These are phyloP conservation scores for Lontra canadensis DNA, from an alignment of 2,113 vertebrate species.

Conservation along the genomic window DNA sequence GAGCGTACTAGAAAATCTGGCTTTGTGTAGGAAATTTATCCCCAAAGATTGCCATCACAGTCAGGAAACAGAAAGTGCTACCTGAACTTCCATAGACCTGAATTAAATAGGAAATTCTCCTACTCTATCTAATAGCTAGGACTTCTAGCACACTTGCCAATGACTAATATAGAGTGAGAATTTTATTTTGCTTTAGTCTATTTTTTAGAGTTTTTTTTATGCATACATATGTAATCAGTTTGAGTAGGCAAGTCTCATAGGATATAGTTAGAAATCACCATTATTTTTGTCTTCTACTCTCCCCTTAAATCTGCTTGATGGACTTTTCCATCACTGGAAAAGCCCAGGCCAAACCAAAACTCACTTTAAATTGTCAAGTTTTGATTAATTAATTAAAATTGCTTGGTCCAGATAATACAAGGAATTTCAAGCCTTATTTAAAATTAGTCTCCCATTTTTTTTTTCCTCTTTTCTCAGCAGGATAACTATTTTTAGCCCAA, in stretches of 20 bases:
- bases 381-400: conserved; percentile 4
- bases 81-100: background rate
- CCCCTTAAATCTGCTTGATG: background rate
- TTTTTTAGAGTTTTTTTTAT: background rate
- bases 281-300: background rate
- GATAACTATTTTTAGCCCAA: background rate
- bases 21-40: conserved; percentile 24
- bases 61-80: background rate
- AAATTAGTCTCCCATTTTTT: background rate
- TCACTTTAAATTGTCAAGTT: background rate
- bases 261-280: conserved; percentile 16
- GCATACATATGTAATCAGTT: background rate
- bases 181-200: conserved; percentile 33
- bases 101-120: conserved; percentile 24
- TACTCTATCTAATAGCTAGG: background rate
- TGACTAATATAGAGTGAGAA: background rate
- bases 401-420: background rate
- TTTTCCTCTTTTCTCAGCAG: background rate
- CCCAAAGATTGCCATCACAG: background rate
- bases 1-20: conserved; percentile 31
- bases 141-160: background rate
- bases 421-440: conserved; percentile 3
- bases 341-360: background rate
- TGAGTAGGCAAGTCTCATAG: background rate
- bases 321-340: background rate